These are phyloP conservation scores for Julus scanicus DNA, from an alignment of 2,888 invertebrate genomes.

Conservation along the genomic window DNA sequence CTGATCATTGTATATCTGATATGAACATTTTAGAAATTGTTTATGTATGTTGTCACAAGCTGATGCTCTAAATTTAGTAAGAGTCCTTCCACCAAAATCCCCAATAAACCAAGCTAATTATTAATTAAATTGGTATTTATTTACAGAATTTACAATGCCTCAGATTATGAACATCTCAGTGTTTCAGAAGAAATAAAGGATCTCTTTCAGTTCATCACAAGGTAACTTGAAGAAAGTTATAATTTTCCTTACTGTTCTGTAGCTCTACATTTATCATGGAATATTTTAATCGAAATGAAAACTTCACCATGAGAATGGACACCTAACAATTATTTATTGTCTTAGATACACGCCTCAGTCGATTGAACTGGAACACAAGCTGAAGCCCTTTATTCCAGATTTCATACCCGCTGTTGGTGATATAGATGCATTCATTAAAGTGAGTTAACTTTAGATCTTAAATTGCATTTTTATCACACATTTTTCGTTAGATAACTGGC, in stretches of 20 bases:
- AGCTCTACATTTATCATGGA: no score
- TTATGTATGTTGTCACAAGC: no score
- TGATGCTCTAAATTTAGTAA: no score
- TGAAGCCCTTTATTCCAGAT: conserved; percentile 95
- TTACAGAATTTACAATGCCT: conserved; percentile 77
- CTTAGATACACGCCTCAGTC: conserved; percentile 92
- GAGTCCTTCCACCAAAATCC: background rate
- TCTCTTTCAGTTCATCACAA: conserved; percentile 90
- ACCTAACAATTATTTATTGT: background rate
- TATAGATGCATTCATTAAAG: conserved; percentile 97
- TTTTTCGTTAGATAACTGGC: conserved; percentile 62
- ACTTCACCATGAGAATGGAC: background rate
- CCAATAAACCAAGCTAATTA: conserved; percentile 60
- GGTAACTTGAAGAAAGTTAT: conserved; percentile 69
- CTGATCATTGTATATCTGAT: no score
- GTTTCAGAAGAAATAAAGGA: conserved; percentile 88
- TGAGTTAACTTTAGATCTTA: conserved; percentile 64
- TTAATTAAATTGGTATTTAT: conserved; percentile 59
- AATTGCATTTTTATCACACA: background rate
- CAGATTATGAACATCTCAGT: conserved; percentile 83
- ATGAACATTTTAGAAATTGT: background rate
- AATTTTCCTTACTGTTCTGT: background rate
- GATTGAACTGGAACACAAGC: conserved; percentile 86
- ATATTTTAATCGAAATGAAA: no score
- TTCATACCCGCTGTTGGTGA: conserved; percentile 98